Evolutionary conservation across 2,113 vertebrate genomes (phyloP), one percentile per base, ranked within the genome.

Genomic region (Zosterops pallidus): DNA sequence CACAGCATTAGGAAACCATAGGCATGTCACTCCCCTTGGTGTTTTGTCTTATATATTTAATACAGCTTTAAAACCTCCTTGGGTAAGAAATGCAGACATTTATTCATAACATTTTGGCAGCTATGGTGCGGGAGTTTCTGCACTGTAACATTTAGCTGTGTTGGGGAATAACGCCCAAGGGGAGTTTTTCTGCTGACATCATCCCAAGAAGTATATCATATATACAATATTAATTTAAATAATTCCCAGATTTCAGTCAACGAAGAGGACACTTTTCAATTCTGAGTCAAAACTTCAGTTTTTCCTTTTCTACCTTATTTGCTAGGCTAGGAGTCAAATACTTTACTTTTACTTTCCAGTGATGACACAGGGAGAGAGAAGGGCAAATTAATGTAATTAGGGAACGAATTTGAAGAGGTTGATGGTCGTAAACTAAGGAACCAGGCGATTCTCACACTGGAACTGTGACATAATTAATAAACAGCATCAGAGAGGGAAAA

Each of bases 171-270:
- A 92, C 0, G 0, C 20, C 16, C 42, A 87, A 56, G 47, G 0
- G 0, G 59, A 80, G 55, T 15, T 87, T 5, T 89, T 69, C 78
- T 69, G 63, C 81, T 65, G 62, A 89, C n/a, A 69, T 18, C 22
- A 82, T 42, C 29, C 46, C 23, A 56, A 91, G 42, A 7, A 74
- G 11, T 0, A 0, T 28, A 28, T 35, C 14, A 57, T 7, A 72
- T 3, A 55, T 19, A 33, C 13, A 49, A n/a, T 29, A 82, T 19
- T 33, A 10, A 76, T 90, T 82, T 84, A 25, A 89, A 37, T 65
- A 55, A 56, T 65, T 85, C 24, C 21, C 50, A 88, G 9, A 50
- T 76, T 90, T 80, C n/a, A 83, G 53, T 53, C 67, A 56, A 71
- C 18, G 28, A 71, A 87, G 44, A 82, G 2, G 9, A 64, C 7